These are phyloP conservation scores for Papilio polyxenes DNA, from an alignment of 1,140 invertebrate genomes.

Conservation along the genomic window DNA sequence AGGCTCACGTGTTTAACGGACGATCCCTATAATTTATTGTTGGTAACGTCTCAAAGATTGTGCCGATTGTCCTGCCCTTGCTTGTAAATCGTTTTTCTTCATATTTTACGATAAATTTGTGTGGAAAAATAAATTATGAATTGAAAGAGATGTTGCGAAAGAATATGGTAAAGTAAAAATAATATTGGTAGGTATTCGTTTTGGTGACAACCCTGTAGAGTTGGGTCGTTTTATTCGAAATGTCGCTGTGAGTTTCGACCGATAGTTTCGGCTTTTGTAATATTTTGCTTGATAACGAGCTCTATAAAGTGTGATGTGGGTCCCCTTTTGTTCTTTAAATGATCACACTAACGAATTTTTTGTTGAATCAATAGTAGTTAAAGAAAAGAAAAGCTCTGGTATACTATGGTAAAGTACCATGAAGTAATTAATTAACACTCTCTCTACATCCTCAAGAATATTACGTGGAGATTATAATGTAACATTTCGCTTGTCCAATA, in stretches of 20 bases:
- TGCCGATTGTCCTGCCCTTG: not conserved
- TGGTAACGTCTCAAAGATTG: not conserved
- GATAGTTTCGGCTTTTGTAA: constrained; percentile 40
- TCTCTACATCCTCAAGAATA: no score
- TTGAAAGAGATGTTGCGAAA: not conserved
- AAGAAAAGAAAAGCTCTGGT: not conserved
- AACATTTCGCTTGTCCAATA: no score
- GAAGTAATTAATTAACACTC: no score
- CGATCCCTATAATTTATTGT: not conserved
- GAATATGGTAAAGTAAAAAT: not conserved
- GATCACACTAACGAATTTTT: constrained; percentile 16
- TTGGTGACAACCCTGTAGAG: not conserved
- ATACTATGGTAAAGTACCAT: no score
- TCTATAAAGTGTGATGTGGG: constrained; percentile 38
- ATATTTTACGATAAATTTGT: not conserved
- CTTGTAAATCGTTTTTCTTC: no score
- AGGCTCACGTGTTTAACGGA: no score
- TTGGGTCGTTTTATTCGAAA: constrained; percentile 32
- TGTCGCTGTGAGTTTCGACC: constrained; percentile 34
- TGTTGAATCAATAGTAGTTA: not conserved
- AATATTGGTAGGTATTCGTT: not conserved
- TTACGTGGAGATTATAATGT: no score
- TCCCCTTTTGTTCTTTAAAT: constrained; percentile 38
- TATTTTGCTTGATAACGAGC: constrained; percentile 40
- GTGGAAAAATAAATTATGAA: not conserved